These are phyloP conservation scores for Oophaga sylvatica DNA, from an alignment of 2,797 vertebrate species.

Conservation along the genomic window DNA sequence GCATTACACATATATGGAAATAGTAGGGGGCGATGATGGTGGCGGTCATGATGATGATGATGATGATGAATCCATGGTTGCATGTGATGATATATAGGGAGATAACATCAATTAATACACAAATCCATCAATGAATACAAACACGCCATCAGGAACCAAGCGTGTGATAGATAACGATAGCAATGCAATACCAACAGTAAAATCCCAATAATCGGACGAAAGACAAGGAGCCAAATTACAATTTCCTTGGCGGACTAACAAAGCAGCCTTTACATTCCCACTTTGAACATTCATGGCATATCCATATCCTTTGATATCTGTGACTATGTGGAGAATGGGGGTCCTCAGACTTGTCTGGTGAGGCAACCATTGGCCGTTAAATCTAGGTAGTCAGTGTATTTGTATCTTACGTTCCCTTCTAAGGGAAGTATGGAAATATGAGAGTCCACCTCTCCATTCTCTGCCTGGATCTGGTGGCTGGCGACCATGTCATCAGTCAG, in stretches of 20 bases:
- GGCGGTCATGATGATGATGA: background rate
- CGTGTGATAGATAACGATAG: no score
- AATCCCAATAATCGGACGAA: background rate
- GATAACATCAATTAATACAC: background rate
- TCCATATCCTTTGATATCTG: background rate
- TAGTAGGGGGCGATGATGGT: background rate
- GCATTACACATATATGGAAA: background rate
- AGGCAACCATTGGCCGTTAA: background rate
- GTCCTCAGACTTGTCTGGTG: background rate
- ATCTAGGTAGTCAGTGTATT: no score
- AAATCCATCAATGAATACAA: background rate
- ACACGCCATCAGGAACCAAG: background rate
- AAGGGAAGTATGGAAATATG: no score
- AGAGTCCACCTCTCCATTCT: no score
- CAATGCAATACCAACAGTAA: background rate
- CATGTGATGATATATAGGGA: constrained; percentile 18
- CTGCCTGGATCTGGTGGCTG: no score
- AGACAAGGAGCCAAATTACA: background rate
- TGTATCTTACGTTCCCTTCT: no score
- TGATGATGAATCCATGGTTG: constrained; percentile 1
- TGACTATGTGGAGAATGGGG: background rate
- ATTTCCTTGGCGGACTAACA: no score
- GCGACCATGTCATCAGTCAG: no score
- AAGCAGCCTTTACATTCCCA: background rate
- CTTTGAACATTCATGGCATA: background rate